Evolutionary conservation across 2,113 vertebrate genomes (phyloP), one percentile per base, ranked within the genome.

Genomic region (Suricata suricatta): DNA sequence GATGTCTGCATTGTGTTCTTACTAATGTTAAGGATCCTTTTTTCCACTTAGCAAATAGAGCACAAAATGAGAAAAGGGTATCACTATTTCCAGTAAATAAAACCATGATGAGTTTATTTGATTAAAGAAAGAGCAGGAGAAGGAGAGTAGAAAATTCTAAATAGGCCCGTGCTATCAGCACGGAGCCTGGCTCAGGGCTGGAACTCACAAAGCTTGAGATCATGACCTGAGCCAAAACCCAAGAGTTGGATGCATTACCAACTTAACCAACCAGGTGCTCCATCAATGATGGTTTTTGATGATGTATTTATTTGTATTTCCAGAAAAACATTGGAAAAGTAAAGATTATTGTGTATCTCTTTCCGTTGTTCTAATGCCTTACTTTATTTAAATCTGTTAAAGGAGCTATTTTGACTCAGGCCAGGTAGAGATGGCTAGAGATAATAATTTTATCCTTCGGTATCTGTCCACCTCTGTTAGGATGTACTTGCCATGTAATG

Each of bases 231-330:
- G 57, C 57, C 57, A 60, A 60, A 60, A 60, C 21, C 57, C 57
- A 60, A 60, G 57, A 60, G 57, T 60, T 60, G 57, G 16, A 60
- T 60, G 57, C 7, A 23, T 60, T 23, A 60, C 21, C 57, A 60
- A 23, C 57, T 60, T 60, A 60, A 60, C 21, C 57, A 60, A 23
- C 57, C 57, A 23, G 57, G 2, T 60, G 57, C 21, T 17, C 57
- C 57, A 25, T 60, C 35, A 68, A 23, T 88, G 33, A 17, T 94
- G 25, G 23, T 13, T 76, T 95, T 93, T 77, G 77, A 29, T 89
- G 33, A 84, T 71, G 35, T 31, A 21, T 93, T 93, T 89, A 66
- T 64, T 54, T 96, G 83, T 90, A 90, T 90, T 96, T 87, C 41
- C 52, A 91, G 66, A 90, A 79, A 92, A n/a, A 17, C 90, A 29